Percentiles rank a stretch among this genome's conserved stretches.
These are phyloP conservation scores for Paraescarpia echinospica DNA, from an alignment of 1,140 invertebrate genomes.

Conservation along the genomic window DNA sequence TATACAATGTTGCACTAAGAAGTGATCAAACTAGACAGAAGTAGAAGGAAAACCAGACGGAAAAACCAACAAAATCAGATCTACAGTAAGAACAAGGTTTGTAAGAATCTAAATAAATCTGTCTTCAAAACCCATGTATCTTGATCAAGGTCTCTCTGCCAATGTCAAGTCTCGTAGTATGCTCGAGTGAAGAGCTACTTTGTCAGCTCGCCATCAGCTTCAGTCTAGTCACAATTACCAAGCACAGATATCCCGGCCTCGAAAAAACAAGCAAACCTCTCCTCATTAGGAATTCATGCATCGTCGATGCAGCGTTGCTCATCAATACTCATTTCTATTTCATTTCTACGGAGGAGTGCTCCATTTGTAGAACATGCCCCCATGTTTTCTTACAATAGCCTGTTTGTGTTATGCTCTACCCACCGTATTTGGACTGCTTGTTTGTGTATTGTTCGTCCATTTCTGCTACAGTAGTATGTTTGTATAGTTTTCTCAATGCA, in stretches of 20 bases:
- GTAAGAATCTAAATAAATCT: too few relatives aligned
- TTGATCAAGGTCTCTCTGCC: too few relatives aligned
- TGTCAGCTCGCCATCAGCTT: background rate
- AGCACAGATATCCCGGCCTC: background rate
- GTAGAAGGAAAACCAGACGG: too few relatives aligned
- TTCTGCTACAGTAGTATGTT: too few relatives aligned
- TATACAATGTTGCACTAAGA: too few relatives aligned
- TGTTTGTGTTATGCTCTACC: background rate
- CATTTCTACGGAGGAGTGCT: background rate
- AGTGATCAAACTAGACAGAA: too few relatives aligned
- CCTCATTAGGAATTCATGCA: background rate
- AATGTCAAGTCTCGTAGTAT: background rate
- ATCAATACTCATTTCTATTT: background rate
- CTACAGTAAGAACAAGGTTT: too few relatives aligned
- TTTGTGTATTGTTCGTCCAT: too few relatives aligned
- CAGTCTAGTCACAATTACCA: background rate
- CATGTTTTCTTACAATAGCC: background rate
- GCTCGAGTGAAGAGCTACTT: background rate
- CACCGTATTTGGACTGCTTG: too few relatives aligned
- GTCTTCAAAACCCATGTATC: too few relatives aligned
- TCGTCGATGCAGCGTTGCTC: background rate
- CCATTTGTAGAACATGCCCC: background rate
- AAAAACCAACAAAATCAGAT: too few relatives aligned
- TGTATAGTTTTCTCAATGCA: too few relatives aligned
- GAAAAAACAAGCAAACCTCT: background rate